phyloP scores from a whole-genome alignment of 1,140 invertebrate genomes.

The Heliconius hermathena region DNA sequence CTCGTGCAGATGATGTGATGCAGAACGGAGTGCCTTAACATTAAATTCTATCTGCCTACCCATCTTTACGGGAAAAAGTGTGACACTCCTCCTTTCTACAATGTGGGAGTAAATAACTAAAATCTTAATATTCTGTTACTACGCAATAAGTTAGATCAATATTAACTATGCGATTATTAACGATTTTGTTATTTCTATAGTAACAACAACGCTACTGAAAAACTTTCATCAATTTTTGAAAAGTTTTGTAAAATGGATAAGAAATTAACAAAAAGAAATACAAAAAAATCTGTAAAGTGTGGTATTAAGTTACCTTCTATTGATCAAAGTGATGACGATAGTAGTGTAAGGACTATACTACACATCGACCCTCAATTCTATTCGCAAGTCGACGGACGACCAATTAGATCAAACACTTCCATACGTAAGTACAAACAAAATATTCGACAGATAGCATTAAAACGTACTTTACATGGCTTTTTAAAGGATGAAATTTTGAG shows the following conservation, averaged over 20 bases:
- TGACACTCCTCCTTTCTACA: no score
- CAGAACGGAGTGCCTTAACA: no score
- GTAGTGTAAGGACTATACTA: constrained; percentile 73
- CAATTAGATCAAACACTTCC: constrained; percentile 81
- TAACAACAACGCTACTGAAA: constrained; percentile 43
- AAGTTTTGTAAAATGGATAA: constrained; percentile 43
- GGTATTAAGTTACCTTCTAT: constrained; percentile 65
- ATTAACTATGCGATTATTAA: constrained; percentile 4
- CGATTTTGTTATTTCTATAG: constrained; percentile 56
- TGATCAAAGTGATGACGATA: constrained; percentile 44
- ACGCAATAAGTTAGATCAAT: background rate
- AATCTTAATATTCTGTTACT: background rate
- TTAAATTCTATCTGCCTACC: no score
- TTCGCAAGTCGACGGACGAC: constrained; percentile 81
- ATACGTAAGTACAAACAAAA: constrained; percentile 82
- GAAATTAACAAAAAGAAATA: constrained; percentile 44
- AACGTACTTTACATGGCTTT: constrained; percentile 82
- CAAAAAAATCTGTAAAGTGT: constrained; percentile 47
- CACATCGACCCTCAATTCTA: constrained; percentile 85
- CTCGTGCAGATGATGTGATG: no score
- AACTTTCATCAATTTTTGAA: background rate
- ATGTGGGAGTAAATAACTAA: background rate
- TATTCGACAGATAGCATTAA: constrained; percentile 80
- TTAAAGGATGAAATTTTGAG: constrained; percentile 83
- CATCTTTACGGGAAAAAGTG: no score